Base-by-base conservation (phyloP, 2,888 invertebrate species). In the Heliothis peltigera region DNA sequence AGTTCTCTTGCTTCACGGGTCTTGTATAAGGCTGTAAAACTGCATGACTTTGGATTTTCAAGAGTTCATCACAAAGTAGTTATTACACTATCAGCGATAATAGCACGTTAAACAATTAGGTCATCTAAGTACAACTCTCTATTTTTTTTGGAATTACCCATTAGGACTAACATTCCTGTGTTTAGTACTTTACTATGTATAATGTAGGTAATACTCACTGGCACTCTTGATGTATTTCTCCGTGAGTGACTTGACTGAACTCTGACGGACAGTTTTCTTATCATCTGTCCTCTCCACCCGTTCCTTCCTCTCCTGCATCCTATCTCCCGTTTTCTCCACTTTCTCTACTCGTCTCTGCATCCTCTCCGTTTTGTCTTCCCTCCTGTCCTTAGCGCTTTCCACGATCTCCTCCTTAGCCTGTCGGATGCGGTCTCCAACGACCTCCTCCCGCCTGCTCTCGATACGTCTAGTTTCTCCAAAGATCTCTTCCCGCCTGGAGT, bases 141-240 rank as follows among this genome's bases (percentile, higher is more conserved):
- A 25, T 4, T 25, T 4, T n/a, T 25, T 25, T 25, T 4, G 25
- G 25, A 25, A 25, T 25, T 25, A 25, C 6, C 4, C 1, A 25
- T 25, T 4, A 25, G 25, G 0, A 25, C 25, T 25, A 10, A 32
- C 32, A 0, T 32, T 32, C 32, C 10, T 7, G 32, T 35, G 15
- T 2, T 0, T 35, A 28, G 10, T 8, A 28, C 10, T n/a, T n/a
- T n/a, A n/a, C 28, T 28, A 32, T 12, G 32, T 15, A n/a, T 39
- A 39, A n/a, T 39, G 4, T 39, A n/a, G 5, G 32, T 12, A 39
- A 7, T 64, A 91, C 94, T 93, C 74, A 94, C 94, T 92, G 55
- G 96, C 95, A 87, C 96, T 97, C 84, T 97, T 97, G 81, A 97
- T 97, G 86, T 97, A 97, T 88, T 97, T 97, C 86, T 97, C 97